These are phyloP conservation scores for Sphinx pinastri DNA, from an alignment of 2,888 invertebrate species.

Conservation along the genomic window DNA sequence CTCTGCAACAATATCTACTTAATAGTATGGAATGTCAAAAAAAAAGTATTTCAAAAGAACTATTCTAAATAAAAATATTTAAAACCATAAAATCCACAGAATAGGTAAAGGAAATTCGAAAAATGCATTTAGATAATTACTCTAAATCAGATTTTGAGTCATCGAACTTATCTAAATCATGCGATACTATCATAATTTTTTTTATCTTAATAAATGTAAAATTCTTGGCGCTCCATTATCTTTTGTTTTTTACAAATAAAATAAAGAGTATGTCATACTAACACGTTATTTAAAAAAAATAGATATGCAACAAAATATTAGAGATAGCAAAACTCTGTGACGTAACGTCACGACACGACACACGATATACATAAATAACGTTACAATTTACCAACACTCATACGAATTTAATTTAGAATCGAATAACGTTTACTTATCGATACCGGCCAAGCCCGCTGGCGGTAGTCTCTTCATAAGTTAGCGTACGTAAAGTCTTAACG, in stretches of 20 bases:
- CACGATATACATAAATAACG: too few species aligned
- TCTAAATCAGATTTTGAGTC: neutral
- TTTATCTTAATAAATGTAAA: neutral
- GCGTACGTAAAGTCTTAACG: too few species aligned
- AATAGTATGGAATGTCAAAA: slow-evolving; percentile 27
- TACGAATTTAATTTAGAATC: too few species aligned
- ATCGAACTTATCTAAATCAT: slow-evolving; percentile 3
- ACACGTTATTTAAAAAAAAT: neutral
- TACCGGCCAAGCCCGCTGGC: too few species aligned
- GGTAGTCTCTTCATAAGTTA: too few species aligned
- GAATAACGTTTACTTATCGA: too few species aligned
- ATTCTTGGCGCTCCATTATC: slow-evolving; percentile 12
- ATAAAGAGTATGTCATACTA: neutral
- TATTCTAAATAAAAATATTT: neutral
- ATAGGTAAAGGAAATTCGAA: neutral
- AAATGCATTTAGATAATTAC: neutral
- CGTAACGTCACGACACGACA: too few species aligned
- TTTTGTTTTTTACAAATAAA: neutral
- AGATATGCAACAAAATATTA: too few species aligned
- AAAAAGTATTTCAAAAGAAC: neutral
- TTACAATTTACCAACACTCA: too few species aligned
- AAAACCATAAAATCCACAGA: neutral
- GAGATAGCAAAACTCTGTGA: too few species aligned
- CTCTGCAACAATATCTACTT: slow-evolving; percentile 24
- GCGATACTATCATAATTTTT: neutral